phyloP scores from a whole-genome alignment of 2,888 invertebrate genomes.

The Caradrina clavipalpis region DNA sequence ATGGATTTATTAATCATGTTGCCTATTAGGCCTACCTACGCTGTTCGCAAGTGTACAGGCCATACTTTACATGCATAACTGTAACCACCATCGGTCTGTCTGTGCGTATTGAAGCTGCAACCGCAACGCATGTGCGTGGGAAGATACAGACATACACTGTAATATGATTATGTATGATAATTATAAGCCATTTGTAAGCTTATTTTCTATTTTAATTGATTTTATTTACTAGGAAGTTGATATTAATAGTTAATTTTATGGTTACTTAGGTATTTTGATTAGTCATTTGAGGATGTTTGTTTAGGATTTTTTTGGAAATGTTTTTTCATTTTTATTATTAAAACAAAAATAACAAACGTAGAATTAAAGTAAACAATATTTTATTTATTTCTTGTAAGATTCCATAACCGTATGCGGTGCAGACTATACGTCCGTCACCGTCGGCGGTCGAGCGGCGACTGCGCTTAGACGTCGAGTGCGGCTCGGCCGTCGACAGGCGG shows the following conservation, averaged over 20 bases:
- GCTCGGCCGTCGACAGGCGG: conserved; percentile 84
- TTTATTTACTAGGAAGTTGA: conserved; percentile 68
- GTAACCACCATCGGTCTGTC: conserved; percentile 55
- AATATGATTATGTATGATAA: conserved; percentile 59
- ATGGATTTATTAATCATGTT: conserved; percentile 52
- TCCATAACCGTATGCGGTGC: neutral
- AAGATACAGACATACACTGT: conserved; percentile 65
- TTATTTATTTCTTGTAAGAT: conserved; percentile 15
- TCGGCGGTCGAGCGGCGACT: conserved; percentile 74
- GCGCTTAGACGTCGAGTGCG: conserved; percentile 70
- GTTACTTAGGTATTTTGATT: neutral
- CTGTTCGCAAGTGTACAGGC: conserved; percentile 30
- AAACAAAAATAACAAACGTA: neutral
- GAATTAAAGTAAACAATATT: conserved; percentile 1
- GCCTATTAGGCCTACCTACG: conserved; percentile 26
- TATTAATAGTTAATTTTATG: conserved; percentile 45
- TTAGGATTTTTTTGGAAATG: no score
- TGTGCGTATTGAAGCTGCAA: conserved; percentile 29
- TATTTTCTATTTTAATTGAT: conserved; percentile 62
- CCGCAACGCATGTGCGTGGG: conserved; percentile 69
- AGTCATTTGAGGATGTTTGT: conserved; percentile 14
- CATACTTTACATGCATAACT: conserved; percentile 43
- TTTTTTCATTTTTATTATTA: neutral
- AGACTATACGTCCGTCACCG: conserved; percentile 67
- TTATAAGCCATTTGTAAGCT: conserved; percentile 71